These are phyloP conservation scores for Tribolium castaneum DNA, from an alignment of 1,140 invertebrate species.

Conservation along the genomic window DNA sequence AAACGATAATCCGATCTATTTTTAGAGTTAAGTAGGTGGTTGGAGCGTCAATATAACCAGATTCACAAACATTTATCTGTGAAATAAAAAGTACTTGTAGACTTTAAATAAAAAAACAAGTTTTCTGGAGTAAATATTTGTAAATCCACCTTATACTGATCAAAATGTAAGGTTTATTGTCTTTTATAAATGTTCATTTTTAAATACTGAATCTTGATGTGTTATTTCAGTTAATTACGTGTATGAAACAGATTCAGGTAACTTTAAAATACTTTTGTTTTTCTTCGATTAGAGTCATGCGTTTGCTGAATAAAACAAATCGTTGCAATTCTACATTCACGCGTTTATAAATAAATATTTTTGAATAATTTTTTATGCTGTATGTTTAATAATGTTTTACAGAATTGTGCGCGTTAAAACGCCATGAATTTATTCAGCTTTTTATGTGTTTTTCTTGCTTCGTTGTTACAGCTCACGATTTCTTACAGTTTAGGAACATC, in stretches of 20 bases:
- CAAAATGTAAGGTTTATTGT: not conserved
- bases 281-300: not conserved
- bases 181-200: not conserved
- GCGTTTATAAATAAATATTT: not conserved
- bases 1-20: not conserved
- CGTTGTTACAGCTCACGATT: not conserved
- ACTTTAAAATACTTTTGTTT: not conserved
- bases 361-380: not conserved
- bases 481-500: not conserved
- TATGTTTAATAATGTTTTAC: not conserved
- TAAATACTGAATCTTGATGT: not conserved
- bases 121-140: not conserved
- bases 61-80: not conserved
- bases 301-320: not conserved
- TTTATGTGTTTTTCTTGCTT: not conserved
- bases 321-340: not conserved
- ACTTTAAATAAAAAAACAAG: too few relatives aligned
- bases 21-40: not conserved
- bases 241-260: not conserved
- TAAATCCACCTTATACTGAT: not conserved
- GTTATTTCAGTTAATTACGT: not conserved
- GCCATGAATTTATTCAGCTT: not conserved
- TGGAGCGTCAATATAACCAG: not conserved
- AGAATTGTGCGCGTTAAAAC: not conserved
- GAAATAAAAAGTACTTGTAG: too few relatives aligned